These are phyloP conservation scores for Dicycla oo DNA, from an alignment of 2,888 invertebrate species.

Conservation along the genomic window DNA sequence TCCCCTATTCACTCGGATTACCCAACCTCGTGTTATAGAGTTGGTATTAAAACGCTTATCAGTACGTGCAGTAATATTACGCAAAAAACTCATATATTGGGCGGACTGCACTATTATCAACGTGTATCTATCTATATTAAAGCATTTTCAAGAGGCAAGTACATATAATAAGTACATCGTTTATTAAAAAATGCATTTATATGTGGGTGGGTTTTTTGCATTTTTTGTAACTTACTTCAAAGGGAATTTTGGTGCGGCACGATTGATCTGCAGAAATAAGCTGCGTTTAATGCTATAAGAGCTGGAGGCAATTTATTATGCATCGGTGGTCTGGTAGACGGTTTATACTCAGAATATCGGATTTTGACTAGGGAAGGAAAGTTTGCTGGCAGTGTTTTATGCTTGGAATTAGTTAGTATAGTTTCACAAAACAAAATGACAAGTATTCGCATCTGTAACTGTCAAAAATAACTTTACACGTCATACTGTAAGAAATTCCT, in stretches of 20 bases:
- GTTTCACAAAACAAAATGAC: background rate
- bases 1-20: constrained; percentile 32
- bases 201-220: constrained; percentile 2
- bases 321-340: background rate
- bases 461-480: background rate
- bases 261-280: background rate
- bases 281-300: background rate
- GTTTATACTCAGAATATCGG: background rate
- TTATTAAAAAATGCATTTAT: constrained; percentile 18
- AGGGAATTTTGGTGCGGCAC: constrained; percentile 3
- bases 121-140: constrained; percentile 7
- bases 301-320: background rate
- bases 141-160: constrained; percentile 21
- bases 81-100: constrained; percentile 33
- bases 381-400: background rate
- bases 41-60: constrained; percentile 54
- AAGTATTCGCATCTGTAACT: background rate
- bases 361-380: background rate
- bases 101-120: constrained; percentile 15
- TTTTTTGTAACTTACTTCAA: background rate
- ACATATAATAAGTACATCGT: background rate
- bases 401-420: too few species aligned
- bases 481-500: background rate
- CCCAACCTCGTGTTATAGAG: constrained; percentile 9
- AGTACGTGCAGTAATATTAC: constrained; percentile 36